These are phyloP conservation scores for Poecilia velifera DNA, from an alignment of 2,797 vertebrate genomes.

Conservation along the genomic window DNA sequence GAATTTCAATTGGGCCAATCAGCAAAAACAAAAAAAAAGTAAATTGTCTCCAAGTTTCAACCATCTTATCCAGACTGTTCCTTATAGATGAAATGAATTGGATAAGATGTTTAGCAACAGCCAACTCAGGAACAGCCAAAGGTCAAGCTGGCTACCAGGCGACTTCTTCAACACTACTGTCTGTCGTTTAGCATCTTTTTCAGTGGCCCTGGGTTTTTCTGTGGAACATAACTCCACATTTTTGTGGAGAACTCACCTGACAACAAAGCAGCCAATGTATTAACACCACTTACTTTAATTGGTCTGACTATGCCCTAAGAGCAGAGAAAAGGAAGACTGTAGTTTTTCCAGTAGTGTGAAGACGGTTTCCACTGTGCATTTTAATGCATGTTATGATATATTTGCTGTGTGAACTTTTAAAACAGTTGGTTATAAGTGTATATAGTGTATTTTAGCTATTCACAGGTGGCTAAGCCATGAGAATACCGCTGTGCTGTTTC, in stretches of 20 bases:
- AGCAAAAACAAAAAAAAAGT: too few relatives aligned
- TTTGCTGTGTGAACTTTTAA: neutral
- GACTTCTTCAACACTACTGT: too few relatives aligned
- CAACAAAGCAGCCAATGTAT: neutral
- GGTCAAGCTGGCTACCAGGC: too few relatives aligned
- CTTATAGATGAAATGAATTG: too few relatives aligned
- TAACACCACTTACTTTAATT: neutral
- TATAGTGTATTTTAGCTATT: neutral
- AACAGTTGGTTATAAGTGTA: neutral
- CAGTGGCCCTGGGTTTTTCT: too few relatives aligned
- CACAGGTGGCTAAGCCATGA: neutral
- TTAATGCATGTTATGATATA: neutral
- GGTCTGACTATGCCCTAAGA: neutral
- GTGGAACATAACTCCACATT: too few relatives aligned
- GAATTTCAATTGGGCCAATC: too few relatives aligned
- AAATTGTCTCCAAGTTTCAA: too few relatives aligned
- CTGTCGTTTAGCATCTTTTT: too few relatives aligned
- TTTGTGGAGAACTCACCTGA: neutral
- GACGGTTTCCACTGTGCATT: neutral
- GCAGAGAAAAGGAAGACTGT: neutral
- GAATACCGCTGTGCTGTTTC: neutral
- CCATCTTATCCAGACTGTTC: too few relatives aligned
- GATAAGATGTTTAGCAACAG: too few relatives aligned
- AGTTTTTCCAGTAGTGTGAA: neutral
- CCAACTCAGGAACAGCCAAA: too few relatives aligned